Evolutionary conservation across 1,140 invertebrate genomes (phyloP).

Genomic region (Gryllus bimaculatus): DNA sequence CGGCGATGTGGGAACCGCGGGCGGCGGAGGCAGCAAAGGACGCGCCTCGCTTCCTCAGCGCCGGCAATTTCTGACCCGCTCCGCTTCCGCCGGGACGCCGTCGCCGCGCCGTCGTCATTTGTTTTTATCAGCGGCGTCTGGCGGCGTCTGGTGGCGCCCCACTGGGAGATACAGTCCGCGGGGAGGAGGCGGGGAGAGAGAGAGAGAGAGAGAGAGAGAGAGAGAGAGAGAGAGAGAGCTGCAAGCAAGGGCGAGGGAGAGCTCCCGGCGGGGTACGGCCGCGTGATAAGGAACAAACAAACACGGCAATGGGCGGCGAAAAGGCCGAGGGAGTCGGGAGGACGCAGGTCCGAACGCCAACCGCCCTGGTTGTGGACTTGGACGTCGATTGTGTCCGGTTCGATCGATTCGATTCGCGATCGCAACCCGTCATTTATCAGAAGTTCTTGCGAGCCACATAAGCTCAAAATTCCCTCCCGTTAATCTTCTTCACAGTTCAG

Average conservation of each 20-base stretch:
- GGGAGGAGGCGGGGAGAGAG: too few relatives aligned
- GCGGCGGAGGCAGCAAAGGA: background rate
- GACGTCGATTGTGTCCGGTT: too few relatives aligned
- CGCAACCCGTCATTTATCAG: too few relatives aligned
- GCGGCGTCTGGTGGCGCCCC: background rate
- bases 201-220: background rate
- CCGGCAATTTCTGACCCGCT: conserved; percentile 13
- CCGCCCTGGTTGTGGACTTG: too few relatives aligned
- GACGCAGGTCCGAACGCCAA: too few relatives aligned
- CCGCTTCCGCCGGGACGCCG: conserved; percentile 12
- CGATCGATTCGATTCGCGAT: too few relatives aligned
- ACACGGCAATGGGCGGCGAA: background rate
- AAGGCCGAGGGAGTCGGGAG: background rate
- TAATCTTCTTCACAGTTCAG: too few relatives aligned
- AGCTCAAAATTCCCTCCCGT: too few relatives aligned
- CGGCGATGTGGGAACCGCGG: background rate
- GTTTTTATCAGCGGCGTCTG: conserved; percentile 15
- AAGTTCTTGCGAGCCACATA: too few relatives aligned
- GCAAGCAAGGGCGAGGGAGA: background rate
- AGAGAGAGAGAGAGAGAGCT: background rate
- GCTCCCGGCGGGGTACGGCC: background rate
- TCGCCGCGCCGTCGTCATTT: conserved; percentile 10
- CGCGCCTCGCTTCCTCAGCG: too few relatives aligned
- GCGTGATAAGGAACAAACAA: conserved; percentile 2
- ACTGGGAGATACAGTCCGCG: background rate